A percentile compares a stretch with the other conserved stretches of the same genome.
Conservation (phyloP, 1,140 invertebrate species). For the Papilio polyxenes region DNA sequence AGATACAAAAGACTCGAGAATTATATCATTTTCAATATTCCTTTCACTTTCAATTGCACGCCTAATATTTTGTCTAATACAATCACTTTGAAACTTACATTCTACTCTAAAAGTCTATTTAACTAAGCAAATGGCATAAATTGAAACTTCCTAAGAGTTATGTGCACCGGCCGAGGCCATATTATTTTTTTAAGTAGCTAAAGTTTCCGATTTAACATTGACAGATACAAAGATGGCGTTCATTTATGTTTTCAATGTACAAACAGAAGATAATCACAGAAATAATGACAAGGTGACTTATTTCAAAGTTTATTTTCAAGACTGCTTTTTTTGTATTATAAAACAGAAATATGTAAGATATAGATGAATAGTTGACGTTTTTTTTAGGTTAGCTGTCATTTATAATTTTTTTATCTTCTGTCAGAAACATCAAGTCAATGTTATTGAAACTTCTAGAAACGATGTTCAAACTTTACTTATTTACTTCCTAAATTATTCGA, state of each 20-base stretch:
- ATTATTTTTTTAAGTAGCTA: slow-evolving; percentile 45
- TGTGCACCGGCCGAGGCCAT: slow-evolving; percentile 27
- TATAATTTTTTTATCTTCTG: slow-evolving; percentile 20
- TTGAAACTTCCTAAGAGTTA: slow-evolving; percentile 45
- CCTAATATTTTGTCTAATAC: slow-evolving; percentile 32
- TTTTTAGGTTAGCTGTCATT: slow-evolving; percentile 13
- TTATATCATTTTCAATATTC: slow-evolving; percentile 31
- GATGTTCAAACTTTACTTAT: neutral
- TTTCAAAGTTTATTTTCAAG: neutral
- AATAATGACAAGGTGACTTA: neutral
- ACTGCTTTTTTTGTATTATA: neutral
- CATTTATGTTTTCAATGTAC: neutral
- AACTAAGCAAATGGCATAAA: slow-evolving; percentile 57
- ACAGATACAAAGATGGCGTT: slow-evolving; percentile 16
- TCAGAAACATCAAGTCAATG: slow-evolving; percentile 4
- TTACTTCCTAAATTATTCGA: neutral
- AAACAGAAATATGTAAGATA: too few relatives aligned
- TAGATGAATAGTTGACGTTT: neutral
- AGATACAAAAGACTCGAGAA: slow-evolving; percentile 13
- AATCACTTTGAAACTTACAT: slow-evolving; percentile 41
- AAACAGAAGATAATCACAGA: slow-evolving; percentile 15
- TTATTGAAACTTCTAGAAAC: neutral
- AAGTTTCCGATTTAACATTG: slow-evolving; percentile 35
- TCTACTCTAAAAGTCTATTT: slow-evolving; percentile 41
- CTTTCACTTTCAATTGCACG: slow-evolving; percentile 40